These are phyloP conservation scores for Geodia barretti DNA, from an alignment of 37 sponge, comb jelly and placozoan genomes.

Conservation along the genomic window DNA sequence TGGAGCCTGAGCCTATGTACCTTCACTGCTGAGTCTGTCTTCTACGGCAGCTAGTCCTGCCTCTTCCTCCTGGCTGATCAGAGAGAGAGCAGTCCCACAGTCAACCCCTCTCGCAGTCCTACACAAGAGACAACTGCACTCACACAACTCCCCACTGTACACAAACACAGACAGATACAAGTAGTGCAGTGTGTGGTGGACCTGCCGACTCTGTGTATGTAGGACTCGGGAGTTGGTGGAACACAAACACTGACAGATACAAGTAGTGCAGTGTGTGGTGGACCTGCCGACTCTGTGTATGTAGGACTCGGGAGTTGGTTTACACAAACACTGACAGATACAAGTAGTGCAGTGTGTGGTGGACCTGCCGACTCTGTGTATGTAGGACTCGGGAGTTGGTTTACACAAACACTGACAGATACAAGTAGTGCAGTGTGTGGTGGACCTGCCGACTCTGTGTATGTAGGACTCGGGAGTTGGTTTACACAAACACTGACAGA, in stretches of 20 bases:
- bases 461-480: too few relatives aligned
- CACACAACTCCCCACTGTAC: not conserved
- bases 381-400: conserved; percentile 68
- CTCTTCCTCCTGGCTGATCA: conserved; percentile 81
- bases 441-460: too few relatives aligned
- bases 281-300: conserved; percentile 97
- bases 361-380: conserved; percentile 97
- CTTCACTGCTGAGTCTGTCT: conserved; percentile 45
- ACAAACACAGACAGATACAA: conserved; percentile 4
- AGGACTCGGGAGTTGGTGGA: too few relatives aligned
- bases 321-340: not conserved
- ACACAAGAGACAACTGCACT: not conserved
- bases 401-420: too few relatives aligned
- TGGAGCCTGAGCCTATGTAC: not conserved
- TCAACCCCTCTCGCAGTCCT: conserved; percentile 93
- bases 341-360: too few relatives aligned
- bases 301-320: conserved; percentile 73
- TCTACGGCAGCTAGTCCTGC: conserved; percentile 42
- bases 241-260: conserved; percentile 8
- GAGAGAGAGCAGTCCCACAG: conserved; percentile 82
- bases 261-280: too few relatives aligned
- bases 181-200: too few relatives aligned
- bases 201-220: too few relatives aligned
- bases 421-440: too few relatives aligned
- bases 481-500: not conserved